A percentile compares a stretch with the other conserved stretches of the same genome.
phyloP scores from a whole-genome alignment of 2,888 invertebrate species.

The Tortrix viridana region DNA sequence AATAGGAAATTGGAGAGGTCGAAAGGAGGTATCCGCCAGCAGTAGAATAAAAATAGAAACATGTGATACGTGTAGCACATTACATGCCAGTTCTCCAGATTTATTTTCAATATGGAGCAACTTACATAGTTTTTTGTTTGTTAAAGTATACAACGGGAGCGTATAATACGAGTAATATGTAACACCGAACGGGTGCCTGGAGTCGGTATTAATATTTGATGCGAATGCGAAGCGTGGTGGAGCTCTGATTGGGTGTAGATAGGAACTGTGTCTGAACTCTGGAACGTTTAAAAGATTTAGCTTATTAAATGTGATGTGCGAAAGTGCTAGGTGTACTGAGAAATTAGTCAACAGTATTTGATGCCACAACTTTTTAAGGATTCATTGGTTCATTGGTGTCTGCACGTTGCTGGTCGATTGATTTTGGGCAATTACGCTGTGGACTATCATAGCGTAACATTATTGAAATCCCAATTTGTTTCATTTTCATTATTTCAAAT shows the following conservation, averaged over 20 bases:
- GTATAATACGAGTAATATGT: constrained; percentile 7
- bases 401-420: too few species aligned
- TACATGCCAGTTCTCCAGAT: too few species aligned
- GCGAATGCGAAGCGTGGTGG: constrained; percentile 30
- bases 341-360: too few species aligned
- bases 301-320: background rate
- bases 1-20: too few species aligned
- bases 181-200: constrained; percentile 21
- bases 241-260: constrained; percentile 30
- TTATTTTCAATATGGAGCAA: background rate
- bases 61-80: too few species aligned
- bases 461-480: constrained; percentile 1
- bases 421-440: background rate
- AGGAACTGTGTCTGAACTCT: constrained; percentile 13
- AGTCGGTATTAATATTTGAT: constrained; percentile 33
- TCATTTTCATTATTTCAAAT: background rate
- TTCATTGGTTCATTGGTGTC: too few species aligned
- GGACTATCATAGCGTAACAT: background rate
- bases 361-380: too few species aligned
- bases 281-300: background rate
- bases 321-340: background rate
- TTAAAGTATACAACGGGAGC: constrained; percentile 3
- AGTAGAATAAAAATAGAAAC: too few species aligned
- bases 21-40: too few species aligned
- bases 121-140: too few species aligned